Conservation (phyloP, 2,797 vertebrate species). For the Melanotaenia maccullochi region DNA sequence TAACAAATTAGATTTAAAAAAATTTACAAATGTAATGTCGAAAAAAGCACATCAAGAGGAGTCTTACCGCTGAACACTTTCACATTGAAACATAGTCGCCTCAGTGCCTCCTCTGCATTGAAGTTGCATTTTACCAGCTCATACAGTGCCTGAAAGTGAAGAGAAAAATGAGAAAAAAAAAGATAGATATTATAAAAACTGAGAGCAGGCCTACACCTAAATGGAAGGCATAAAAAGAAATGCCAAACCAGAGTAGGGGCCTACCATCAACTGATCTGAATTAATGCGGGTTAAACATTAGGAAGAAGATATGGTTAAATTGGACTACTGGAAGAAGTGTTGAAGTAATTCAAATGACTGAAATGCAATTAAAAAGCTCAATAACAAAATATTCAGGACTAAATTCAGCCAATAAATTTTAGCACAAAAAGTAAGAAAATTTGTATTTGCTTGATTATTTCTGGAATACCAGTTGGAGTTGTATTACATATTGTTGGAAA, state of each 20-base stretch:
- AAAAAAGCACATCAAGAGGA: background rate
- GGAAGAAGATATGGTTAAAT: background rate
- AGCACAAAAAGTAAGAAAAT: too few species aligned
- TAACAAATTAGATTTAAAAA: background rate
- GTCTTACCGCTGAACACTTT: slow-evolving; percentile 93
- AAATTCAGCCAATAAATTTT: background rate
- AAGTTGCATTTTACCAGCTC: slow-evolving; percentile 97
- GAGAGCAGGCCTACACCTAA: background rate
- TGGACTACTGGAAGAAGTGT: slow-evolving; percentile 8
- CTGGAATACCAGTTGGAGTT: too few species aligned
- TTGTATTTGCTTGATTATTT: too few species aligned
- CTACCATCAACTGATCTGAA: too few species aligned
- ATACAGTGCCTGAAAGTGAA: slow-evolving; percentile 87
- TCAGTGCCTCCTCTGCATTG: slow-evolving; percentile 91
- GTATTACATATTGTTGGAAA: too few species aligned
- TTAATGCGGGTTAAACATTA: too few species aligned
- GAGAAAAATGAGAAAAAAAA: background rate
- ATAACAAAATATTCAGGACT: background rate
- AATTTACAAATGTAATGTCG: background rate
- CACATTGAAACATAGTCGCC: slow-evolving; percentile 92
- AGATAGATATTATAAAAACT: background rate
- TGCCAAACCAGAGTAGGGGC: too few species aligned
- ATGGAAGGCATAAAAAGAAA: background rate
- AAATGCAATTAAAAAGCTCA: background rate
- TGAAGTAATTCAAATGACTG: background rate